Evolutionary conservation across 2,888 invertebrate species (phyloP).

Genomic region (Eupsilia transversa): DNA sequence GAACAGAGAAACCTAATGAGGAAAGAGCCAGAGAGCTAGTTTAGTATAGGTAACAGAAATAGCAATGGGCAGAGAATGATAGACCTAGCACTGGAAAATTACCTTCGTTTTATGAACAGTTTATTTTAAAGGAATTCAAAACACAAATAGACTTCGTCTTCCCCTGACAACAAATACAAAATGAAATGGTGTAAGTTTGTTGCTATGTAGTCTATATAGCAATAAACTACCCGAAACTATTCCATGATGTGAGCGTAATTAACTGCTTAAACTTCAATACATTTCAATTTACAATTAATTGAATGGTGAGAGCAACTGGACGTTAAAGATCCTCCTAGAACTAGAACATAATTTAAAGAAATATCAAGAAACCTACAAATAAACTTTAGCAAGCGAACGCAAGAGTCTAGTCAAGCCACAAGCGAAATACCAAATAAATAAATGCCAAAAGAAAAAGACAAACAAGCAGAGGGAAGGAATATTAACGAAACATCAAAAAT

Average conservation of each 20-base stretch:
- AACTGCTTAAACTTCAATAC: neutral
- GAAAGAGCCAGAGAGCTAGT: neutral
- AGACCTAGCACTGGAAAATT: neutral
- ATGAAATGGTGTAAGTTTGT: too few species aligned
- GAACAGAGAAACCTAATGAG: neutral
- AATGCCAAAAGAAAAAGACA: neutral
- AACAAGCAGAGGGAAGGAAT: neutral
- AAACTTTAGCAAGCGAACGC: neutral
- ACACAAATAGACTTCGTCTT: neutral
- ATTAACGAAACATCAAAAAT: neutral
- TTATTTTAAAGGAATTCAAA: neutral
- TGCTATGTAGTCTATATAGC: neutral
- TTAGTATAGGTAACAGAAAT: neutral
- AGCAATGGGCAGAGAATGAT: neutral
- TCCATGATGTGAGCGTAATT: neutral
- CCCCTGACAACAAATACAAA: neutral
- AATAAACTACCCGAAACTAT: neutral
- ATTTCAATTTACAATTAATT: too few species aligned
- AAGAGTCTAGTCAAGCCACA: neutral
- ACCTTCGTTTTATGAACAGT: neutral
- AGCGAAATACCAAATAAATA: neutral
- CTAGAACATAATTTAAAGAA: neutral
- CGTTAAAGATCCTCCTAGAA: neutral
- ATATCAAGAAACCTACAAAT: neutral
- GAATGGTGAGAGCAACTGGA: neutral